Base-by-base conservation (phyloP, 2,113 vertebrate genomes). In the Tauraco erythrolophus region DNA sequence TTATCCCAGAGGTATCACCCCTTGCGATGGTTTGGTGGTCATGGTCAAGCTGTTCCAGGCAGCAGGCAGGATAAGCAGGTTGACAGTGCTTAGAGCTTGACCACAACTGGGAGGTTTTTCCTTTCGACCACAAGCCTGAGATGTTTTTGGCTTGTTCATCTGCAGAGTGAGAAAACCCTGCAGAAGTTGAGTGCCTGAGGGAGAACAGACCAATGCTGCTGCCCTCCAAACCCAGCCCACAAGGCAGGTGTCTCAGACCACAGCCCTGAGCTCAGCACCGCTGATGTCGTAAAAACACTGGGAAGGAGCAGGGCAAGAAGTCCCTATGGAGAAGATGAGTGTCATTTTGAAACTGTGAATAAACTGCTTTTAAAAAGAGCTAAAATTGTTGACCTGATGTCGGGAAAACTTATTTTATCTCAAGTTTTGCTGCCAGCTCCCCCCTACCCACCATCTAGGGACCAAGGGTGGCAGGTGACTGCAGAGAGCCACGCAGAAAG, bases 231-330 rank as follows among this genome's bases (percentile, higher is more conserved):
- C 23, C 13, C 53, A 48, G 14, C 37, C 24, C 2, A 2, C 45
- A 53, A 51, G 17, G 41, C n/a, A 23, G 53, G 80, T 9, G 43
- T 35, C 66, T 60, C 58, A 14, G 23, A 35, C 60, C 87, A 68
- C 0, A 1, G 37, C 58, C 66, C 41, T 10, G 60, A 89, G 60
- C 60, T 62, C 37, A 17, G 80, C 48, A 46, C 56, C 3, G 0
- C 65, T 35, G 17, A 31, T 0, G 0, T 6, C 1, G 1, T n/a
- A 23, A 45, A 65, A 70, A 43, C 80, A 5, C 41, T 4, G 43
- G 7, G 33, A 18, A 77, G 33, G 28, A 82, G 41, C 13, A 37
- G 35, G 53, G 60, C 10, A 12, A 50, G 22, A 48, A 14, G 19
- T 50, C 23, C 28, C 46, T 31, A 1, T 0, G 4, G 28, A 45